Evolutionary conservation across 2,113 vertebrate species (phyloP).

Genomic region (Ophthalmolycus amberensis): DNA sequence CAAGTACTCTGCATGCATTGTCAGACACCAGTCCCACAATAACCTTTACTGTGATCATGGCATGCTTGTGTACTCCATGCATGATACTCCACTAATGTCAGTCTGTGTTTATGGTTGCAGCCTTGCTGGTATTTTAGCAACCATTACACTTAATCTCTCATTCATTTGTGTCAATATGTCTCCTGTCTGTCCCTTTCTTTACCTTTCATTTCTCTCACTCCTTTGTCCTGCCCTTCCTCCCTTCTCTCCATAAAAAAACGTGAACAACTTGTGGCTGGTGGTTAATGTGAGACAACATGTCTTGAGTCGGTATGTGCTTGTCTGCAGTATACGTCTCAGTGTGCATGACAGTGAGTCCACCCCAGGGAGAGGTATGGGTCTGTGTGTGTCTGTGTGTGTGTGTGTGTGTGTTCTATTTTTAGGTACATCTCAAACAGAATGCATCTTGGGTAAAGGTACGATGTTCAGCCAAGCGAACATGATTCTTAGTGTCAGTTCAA

Average conservation of each 20-base stretch:
- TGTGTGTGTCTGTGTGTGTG: constrained; percentile 34
- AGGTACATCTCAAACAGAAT: constrained; percentile 69
- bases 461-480: constrained; percentile 69
- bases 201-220: neutral
- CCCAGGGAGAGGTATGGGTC: constrained; percentile 59
- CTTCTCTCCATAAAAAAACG: constrained; percentile 24
- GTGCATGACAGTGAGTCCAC: constrained; percentile 67
- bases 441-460: constrained; percentile 74
- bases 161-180: neutral
- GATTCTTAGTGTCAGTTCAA: constrained; percentile 60
- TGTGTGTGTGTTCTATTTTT: constrained; percentile 70
- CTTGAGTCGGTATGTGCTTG: constrained; percentile 45
- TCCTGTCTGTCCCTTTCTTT: neutral
- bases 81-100: neutral
- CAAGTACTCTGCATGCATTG: neutral
- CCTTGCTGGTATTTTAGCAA: neutral
- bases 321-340: constrained; percentile 58
- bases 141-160: neutral
- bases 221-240: neutral
- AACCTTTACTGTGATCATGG: neutral
- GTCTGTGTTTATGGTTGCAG: neutral
- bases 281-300: constrained; percentile 62
- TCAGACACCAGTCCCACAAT: neutral
- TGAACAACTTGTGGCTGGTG: constrained; percentile 51
- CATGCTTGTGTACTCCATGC: neutral